Conservation (phyloP, 92 coral and sea anemone species). For the Palythoa caribaeorum region DNA sequence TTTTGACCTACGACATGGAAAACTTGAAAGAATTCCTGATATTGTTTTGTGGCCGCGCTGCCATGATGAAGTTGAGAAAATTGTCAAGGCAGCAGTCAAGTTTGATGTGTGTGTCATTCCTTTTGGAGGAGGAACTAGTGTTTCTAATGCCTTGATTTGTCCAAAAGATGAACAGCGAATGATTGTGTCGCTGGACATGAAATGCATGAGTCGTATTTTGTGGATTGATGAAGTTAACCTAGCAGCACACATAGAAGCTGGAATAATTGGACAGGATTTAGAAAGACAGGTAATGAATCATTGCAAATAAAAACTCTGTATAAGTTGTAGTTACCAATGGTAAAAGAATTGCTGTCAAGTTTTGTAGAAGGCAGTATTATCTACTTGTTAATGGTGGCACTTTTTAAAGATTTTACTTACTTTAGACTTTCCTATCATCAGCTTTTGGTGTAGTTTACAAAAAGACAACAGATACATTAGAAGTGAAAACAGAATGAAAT, state of each 20-base stretch:
- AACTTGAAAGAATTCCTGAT: constrained; percentile 88
- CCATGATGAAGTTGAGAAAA: constrained; percentile 90
- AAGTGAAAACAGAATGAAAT: no score
- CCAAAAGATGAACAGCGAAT: constrained; percentile 87
- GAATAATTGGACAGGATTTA: constrained; percentile 95
- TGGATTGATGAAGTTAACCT: constrained; percentile 97
- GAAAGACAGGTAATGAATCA: constrained; percentile 76
- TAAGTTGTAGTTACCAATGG: neutral
- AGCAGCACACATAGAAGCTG: constrained; percentile 95
- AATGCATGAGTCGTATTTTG: constrained; percentile 90
- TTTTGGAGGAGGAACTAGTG: constrained; percentile 99
- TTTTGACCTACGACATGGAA: constrained; percentile 90
- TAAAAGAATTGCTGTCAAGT: no score
- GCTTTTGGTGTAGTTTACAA: no score
- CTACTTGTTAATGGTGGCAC: no score
- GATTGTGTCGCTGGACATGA: constrained; percentile 97
- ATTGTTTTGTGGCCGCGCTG: constrained; percentile 95
- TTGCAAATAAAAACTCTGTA: neutral
- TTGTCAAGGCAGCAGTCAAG: constrained; percentile 80
- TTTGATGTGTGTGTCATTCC: constrained; percentile 96
- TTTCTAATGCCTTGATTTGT: constrained; percentile 94
- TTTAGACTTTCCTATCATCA: no score
- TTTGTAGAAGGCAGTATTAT: no score
- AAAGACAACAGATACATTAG: no score
- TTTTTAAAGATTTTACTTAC: no score